Evolutionary conservation across 2,888 invertebrate genomes (phyloP), one percentile per base, ranked within the genome.

Genomic region (Noctua comes): DNA sequence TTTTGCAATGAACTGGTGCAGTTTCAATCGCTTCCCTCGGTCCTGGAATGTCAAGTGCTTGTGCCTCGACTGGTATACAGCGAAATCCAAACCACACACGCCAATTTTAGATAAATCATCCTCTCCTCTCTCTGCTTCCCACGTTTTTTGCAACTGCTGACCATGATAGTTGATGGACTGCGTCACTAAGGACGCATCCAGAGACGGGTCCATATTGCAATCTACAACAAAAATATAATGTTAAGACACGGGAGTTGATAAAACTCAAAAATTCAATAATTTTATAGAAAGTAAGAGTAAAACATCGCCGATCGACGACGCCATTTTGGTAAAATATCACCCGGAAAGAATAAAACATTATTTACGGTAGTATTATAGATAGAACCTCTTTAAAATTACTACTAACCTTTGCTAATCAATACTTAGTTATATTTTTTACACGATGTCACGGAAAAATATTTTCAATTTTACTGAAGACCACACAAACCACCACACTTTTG

Each of bases 1-100:
- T 91, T 98, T 98, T 18, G 98, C 98, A 90, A 99, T 97, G 94
- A 99, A 99, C 91, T 98, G 98, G 92, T 99, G 98, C 65, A 99
- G 96, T 92, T 98, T 98, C 76, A 98, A 94, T 40, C 98, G 97
- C 93, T 98, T 98, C 0, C 98, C 98, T 82, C 98, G 97, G 94
- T 98, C 98, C 94, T 98, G 98, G 94, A 98, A 98, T 75, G 98
- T 98, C 64, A 98, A 97, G 89, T 98, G 98, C 93, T 98, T 98
- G 91, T 98, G 98, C 46, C 98, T 97, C 83, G 98, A 98, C 91
- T 98, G 98, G 93, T 98, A 98, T 72, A 98, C 97, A 70, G 98
- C 97, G 92, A 98, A 98, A 94, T 98, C 98, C 85, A 98, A 96
- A 66, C 95, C 91, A 64, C 96, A 96, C 66, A 97, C 96, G 77